Evolutionary conservation across 2,113 vertebrate genomes (phyloP), one percentile per base, ranked within the genome.

Genomic region (Rhombomys opimus): DNA sequence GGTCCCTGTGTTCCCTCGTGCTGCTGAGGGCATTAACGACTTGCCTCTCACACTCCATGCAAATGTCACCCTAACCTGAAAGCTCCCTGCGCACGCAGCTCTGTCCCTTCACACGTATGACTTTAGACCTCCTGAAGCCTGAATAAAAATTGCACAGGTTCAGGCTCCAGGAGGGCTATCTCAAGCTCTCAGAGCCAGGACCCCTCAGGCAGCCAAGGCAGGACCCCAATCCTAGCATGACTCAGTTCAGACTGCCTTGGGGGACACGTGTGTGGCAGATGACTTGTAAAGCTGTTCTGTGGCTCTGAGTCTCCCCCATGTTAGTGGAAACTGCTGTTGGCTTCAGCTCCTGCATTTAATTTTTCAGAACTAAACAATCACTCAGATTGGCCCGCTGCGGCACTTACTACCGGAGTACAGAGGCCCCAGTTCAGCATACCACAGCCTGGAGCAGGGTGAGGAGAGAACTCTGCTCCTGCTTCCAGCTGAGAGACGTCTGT

Each of bases 331-430:
- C 67, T 65, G 63, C 94, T 94, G 90, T 87, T 97, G 93, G 97
- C 96, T 95, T 93, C 72, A 7, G 87, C 57, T 96, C 92, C 75
- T 65, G 61, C 95, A 96, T 96, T 97, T 97, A 94, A 96, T 95
- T 97, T 96, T 92, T 93, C 77, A 91, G 54, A 87, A 96, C 88
- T 94, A 89, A 97, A 94, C 77, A 41, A 88, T n/a, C 68, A 52
- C 68, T 95, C 27, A 35, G 78, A 89, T 93, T 72, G 87, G 72
- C 87, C 95, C 87, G 30, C 67, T 50, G 72, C 23, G 92, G 77
- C 90, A 41, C 50, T 93, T 91, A n/a, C 88, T n/a, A 0, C 61
- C 61, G n/a, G 38, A 0, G 0, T 52, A 35, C 25, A 61, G 75
- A 80, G 57, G 59, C 23, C 91, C 77, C 52, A 30, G 41, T 13